Conservation (phyloP, 2,113 vertebrate species). For the Vicugna pacos region DNA sequence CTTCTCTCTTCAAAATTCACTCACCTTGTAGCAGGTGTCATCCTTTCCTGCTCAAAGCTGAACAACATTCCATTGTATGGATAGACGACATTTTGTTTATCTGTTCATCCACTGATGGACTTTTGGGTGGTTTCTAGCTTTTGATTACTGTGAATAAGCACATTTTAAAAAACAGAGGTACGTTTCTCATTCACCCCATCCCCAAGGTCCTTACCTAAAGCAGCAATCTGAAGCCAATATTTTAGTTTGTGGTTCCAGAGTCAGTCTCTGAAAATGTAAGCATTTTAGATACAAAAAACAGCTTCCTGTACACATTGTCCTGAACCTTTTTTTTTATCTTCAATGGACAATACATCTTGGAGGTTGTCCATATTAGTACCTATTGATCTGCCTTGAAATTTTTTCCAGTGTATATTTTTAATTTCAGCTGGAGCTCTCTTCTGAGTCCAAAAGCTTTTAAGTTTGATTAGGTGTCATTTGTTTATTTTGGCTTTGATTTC, state of each 20-base stretch:
- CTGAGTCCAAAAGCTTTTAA: too few species aligned
- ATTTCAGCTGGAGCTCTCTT: neutral
- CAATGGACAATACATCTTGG: neutral
- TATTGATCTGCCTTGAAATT: neutral
- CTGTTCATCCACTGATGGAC: neutral
- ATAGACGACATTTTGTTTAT: neutral
- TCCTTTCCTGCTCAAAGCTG: neutral
- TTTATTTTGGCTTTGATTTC: too few species aligned
- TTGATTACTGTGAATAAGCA: neutral
- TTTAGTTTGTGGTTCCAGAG: neutral
- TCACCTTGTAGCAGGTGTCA: neutral
- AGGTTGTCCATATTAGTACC: neutral
- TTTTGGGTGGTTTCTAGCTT: neutral
- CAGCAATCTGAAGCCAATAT: neutral
- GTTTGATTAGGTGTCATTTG: too few species aligned
- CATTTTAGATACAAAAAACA: neutral
- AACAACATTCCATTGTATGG: neutral
- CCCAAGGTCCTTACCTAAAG: neutral
- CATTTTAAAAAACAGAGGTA: neutral
- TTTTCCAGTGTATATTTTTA: neutral
- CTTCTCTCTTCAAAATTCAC: neutral
- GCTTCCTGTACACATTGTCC: neutral
- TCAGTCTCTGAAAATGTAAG: conserved; percentile 1
- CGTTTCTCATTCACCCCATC: neutral
- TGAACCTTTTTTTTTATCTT: neutral